Percentiles rank a stretch among this genome's conserved stretches.
These are phyloP conservation scores for Halichoeres trimaculatus DNA, from an alignment of 2,113 vertebrate species.

Conservation along the genomic window DNA sequence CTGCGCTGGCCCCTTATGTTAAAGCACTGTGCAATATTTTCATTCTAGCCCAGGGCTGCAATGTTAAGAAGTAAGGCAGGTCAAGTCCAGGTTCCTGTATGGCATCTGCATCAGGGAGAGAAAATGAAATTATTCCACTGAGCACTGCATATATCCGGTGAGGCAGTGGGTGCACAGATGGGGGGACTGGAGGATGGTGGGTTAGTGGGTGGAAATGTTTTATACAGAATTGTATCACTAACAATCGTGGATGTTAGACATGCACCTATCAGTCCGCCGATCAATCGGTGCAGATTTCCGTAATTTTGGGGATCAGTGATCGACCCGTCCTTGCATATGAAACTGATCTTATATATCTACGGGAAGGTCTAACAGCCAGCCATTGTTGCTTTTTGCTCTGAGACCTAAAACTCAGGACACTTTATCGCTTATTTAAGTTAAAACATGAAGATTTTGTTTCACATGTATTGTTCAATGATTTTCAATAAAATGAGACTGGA, in stretches of 20 bases:
- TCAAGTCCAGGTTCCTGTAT: constrained; percentile 64
- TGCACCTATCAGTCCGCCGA: too few relatives aligned
- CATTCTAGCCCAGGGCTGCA: constrained; percentile 54
- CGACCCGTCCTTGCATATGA: too few relatives aligned
- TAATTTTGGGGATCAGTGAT: too few relatives aligned
- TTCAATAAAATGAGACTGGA: too few relatives aligned
- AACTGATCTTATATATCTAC: too few relatives aligned
- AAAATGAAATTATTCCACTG: constrained; percentile 55
- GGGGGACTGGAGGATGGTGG: constrained; percentile 5
- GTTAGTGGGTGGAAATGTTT: constrained; percentile 20
- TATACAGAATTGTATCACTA: constrained; percentile 7
- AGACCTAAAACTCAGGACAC: too few relatives aligned
- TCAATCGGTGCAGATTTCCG: too few relatives aligned
- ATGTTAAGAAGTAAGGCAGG: constrained; percentile 50
- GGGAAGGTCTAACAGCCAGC: too few relatives aligned
- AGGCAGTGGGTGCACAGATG: constrained; percentile 33
- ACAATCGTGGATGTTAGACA: neutral
- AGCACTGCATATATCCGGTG: constrained; percentile 61
- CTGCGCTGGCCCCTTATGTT: constrained; percentile 56
- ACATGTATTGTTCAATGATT: too few relatives aligned
- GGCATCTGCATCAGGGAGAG: constrained; percentile 53
- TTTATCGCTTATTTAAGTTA: too few relatives aligned
- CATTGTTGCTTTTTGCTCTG: too few relatives aligned
- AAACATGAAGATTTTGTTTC: too few relatives aligned
- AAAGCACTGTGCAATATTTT: constrained; percentile 52